These are phyloP conservation scores for Parauchenoglanis ngamensis DNA, from an alignment of 2,797 vertebrate species.

Conservation along the genomic window DNA sequence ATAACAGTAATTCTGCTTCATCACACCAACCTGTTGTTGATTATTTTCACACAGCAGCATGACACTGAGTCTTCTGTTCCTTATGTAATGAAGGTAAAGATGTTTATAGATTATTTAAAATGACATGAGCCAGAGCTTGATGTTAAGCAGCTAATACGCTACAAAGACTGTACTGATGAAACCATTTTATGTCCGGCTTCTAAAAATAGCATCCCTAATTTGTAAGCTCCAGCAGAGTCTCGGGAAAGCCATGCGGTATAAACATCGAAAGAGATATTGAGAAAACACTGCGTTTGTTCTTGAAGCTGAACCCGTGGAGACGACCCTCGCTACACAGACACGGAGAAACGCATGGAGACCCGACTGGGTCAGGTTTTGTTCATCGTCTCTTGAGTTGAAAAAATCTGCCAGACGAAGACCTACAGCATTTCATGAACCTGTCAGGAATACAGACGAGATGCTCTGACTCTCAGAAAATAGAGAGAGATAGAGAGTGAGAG, in stretches of 20 bases:
- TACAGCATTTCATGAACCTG: constrained; percentile 11
- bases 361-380: constrained; percentile 9
- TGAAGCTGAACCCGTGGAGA: not conserved
- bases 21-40: not conserved
- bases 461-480: not conserved
- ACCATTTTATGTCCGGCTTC: not conserved
- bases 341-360: not conserved
- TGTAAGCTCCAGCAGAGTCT: not conserved
- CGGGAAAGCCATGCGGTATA: not conserved
- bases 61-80: not conserved
- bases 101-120: not conserved
- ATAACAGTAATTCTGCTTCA: not conserved
- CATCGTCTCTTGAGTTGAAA: constrained; percentile 27
- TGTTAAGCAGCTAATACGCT: not conserved
- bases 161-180: not conserved
- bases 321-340: constrained; percentile 31
- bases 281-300: not conserved
- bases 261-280: not conserved
- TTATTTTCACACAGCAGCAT: not conserved
- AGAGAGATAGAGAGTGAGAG: not conserved
- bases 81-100: not conserved
- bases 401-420: constrained; percentile 19
- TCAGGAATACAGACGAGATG: constrained; percentile 45
- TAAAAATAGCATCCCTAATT: not conserved
- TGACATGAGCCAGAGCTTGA: not conserved